Conservation (phyloP, 64 coral and sea anemone species). For the Catalaphyllia jardinei region DNA sequence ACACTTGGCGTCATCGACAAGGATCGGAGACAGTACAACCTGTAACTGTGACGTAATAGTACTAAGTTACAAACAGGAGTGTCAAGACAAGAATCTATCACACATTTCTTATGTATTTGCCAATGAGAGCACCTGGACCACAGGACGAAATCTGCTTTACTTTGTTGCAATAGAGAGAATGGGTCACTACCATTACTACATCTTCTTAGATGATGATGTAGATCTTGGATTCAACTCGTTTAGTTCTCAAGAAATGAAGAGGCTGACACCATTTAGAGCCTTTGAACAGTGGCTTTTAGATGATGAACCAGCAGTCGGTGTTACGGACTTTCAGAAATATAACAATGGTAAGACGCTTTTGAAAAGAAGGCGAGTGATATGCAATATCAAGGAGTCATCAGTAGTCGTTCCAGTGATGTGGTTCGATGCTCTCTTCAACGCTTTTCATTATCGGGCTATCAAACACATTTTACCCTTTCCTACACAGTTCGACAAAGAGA, state of each 20-base stretch:
- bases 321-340: not conserved
- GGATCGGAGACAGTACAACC: slow-evolving; percentile 12
- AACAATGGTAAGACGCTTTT: too few relatives aligned
- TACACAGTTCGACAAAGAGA: not conserved
- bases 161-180: slow-evolving; percentile 7
- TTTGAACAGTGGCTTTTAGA: slow-evolving; percentile 53
- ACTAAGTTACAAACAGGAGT: slow-evolving; percentile 34
- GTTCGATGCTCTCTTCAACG: slow-evolving; percentile 55
- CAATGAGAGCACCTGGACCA: slow-evolving; percentile 26
- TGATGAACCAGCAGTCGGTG: slow-evolving; percentile 32
- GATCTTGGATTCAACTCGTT: not conserved
- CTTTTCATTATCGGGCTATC: slow-evolving; percentile 38
- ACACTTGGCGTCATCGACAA: not conserved
- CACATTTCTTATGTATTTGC: slow-evolving; percentile 47
- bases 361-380: not conserved
- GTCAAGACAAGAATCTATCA: not conserved
- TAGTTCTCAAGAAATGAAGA: slow-evolving; percentile 1
- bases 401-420: slow-evolving; percentile 3
- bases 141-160: slow-evolving; percentile 49
- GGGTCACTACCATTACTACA: slow-evolving; percentile 37
- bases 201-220: slow-evolving; percentile 46
- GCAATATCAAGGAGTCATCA: slow-evolving; percentile 3
- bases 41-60: slow-evolving; percentile 62
- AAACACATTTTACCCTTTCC: slow-evolving; percentile 25
- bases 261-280: slow-evolving; percentile 2